phyloP scores from a whole-genome alignment of 2,888 invertebrate genomes.

The Acanthosepion lycidas region DNA sequence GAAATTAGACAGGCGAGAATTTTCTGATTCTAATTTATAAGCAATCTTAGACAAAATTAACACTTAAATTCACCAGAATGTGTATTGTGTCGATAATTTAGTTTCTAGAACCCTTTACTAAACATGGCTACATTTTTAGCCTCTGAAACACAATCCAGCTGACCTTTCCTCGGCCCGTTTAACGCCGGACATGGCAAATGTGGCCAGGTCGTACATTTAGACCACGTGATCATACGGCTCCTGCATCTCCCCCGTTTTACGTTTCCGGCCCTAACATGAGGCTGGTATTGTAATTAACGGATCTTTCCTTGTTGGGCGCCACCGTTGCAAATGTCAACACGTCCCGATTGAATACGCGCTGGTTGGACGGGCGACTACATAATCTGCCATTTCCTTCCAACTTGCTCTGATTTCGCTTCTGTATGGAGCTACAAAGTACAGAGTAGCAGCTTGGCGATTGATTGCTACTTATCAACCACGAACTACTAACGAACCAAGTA shows the following conservation, averaged over 20 bases:
- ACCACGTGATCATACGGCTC: background rate
- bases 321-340: constrained; percentile 21
- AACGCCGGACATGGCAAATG: constrained; percentile 12
- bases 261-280: constrained; percentile 18
- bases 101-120: background rate
- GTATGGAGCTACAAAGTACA: background rate
- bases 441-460: too few relatives aligned
- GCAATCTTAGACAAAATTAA: background rate
- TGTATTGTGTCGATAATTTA: background rate
- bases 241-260: background rate
- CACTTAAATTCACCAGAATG: background rate
- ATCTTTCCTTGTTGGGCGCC: constrained; percentile 33
- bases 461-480: background rate
- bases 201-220: constrained; percentile 23
- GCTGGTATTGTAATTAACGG: background rate
- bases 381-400: background rate
- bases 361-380: background rate
- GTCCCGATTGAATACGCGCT: background rate
- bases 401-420: background rate
- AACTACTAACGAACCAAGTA: background rate
- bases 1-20: background rate
- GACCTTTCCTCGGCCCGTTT: constrained; percentile 20
- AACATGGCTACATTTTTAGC: background rate
- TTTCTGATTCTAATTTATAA: background rate
- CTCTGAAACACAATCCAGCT: background rate